Evolutionary conservation across 35 echinoderm and acorn worm genomes (phyloP), one percentile per base, ranked within the genome.

Genomic region (Diadema setosum): DNA sequence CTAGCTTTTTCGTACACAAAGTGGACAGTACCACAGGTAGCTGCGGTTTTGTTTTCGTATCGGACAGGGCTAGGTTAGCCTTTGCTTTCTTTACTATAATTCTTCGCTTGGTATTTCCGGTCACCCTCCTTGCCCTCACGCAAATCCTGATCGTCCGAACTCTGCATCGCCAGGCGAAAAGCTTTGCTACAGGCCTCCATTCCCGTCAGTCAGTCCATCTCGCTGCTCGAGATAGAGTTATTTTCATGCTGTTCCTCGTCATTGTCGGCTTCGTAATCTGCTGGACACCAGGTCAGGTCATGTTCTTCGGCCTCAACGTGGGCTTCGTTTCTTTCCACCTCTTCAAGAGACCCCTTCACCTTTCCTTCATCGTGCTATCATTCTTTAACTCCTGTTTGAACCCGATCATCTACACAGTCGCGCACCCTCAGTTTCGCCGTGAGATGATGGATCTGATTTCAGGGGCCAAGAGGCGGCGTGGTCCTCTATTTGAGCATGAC

Each of bases 41-140:
- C 0, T 43, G 59, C 21, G 42, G 9, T 18, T 98, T 91, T 42
- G 48, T 82, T 27, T 75, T 94, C 17, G 52, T 80, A 5, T 94
- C 56, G 34, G 63, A 49, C 9, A 91, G 45, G 5, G 46, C 85
- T 35, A 65, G 55, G 46, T 60, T 33, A 21, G 52, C 52, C 12
- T 59, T 78, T 39, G 94, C 89, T 9, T 39, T 83, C 3, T 80
- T 88, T 32, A 40, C 86, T 20, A 89, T 92, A 23, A 65, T 93
- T n/a, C 21, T 93, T 3, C 90, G 86, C 29, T 89, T 84, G 24
- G 37, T 96, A 5, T 80, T 88, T 20, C 94, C 89, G 3, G 82
- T 85, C 32, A 31, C 50, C 1, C 88, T 89, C 5, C 91, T 92
- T 80, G 57, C 89, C 30, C 82, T 82, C 20, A 89, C 94, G 2